A percentile compares a stretch with the other conserved stretches of the same genome.
Conservation (phyloP, 2,797 vertebrate genomes). For the Bradypodion pumilum region DNA sequence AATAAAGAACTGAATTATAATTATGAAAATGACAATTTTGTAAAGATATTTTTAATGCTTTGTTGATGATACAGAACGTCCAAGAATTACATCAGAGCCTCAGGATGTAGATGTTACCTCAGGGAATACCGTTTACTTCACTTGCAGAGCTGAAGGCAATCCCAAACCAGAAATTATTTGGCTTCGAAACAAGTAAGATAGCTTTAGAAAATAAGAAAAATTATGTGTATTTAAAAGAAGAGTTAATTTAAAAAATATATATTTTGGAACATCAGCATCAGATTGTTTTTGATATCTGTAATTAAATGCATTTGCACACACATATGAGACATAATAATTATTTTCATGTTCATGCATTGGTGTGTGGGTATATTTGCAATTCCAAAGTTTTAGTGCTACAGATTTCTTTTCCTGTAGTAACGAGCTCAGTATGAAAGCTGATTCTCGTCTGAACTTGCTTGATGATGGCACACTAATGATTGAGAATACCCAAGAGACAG, state of each 20-base stretch:
- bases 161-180: conserved; percentile 99
- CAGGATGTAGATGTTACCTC: conserved; percentile 96
- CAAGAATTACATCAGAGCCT: conserved; percentile 98
- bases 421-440: conserved; percentile 94
- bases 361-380: conserved; percentile 27
- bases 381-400: conserved; percentile 37
- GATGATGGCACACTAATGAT: conserved; percentile 98
- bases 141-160: conserved; percentile 97
- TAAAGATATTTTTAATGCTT: conserved; percentile 37
- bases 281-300: neutral
- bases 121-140: conserved; percentile 98
- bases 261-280: neutral
- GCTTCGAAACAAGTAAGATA: conserved; percentile 96
- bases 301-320: neutral
- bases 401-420: conserved; percentile 80
- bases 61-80: conserved; percentile 83
- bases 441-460: conserved; percentile 93
- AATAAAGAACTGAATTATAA: neutral
- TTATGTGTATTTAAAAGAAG: neutral
- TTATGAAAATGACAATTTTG: conserved; percentile 25
- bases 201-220: neutral
- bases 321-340: neutral
- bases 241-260: neutral
- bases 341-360: neutral
- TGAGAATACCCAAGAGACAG: conserved; percentile 92